Evolutionary conservation across 2,888 invertebrate species (phyloP).

Genomic region (Andrena bucephala): DNA sequence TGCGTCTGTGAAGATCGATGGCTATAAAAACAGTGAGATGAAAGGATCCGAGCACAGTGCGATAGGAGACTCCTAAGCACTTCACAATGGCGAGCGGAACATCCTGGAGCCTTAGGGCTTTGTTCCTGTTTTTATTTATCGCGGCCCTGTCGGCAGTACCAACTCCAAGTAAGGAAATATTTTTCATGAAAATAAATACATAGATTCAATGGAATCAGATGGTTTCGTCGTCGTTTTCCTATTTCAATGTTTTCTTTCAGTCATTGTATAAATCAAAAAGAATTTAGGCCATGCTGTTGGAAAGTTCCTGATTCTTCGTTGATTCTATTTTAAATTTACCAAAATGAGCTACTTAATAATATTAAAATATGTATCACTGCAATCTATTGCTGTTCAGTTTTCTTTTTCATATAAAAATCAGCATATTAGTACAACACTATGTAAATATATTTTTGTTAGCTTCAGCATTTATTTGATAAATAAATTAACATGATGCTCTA

Average conservation of each 20-base stretch:
- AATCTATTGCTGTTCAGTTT: neutral
- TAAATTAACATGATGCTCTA: neutral
- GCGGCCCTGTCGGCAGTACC: conserved; percentile 69
- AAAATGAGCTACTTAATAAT: neutral
- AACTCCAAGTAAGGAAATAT: conserved; percentile 68
- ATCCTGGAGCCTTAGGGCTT: conserved; percentile 51
- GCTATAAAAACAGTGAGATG: conserved; percentile 81
- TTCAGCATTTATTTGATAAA: neutral
- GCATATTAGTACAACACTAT: neutral
- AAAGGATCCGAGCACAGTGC: conserved; percentile 75
- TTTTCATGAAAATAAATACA: neutral
- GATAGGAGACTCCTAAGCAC: conserved; percentile 47
- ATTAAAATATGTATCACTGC: neutral
- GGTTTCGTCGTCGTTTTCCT: neutral
- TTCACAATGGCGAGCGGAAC: conserved; percentile 61
- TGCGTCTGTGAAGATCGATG: conserved; percentile 70
- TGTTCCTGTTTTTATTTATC: conserved; percentile 72
- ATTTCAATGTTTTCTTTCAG: neutral
- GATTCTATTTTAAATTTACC: neutral
- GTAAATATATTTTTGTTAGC: no score
- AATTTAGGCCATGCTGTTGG: neutral
- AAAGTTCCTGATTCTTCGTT: neutral
- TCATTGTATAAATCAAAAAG: neutral
- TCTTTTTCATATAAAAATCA: neutral
- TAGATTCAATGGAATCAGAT: no score